Evolutionary conservation across 2,113 vertebrate genomes (phyloP).

Genomic region (Platycercus adscitus): DNA sequence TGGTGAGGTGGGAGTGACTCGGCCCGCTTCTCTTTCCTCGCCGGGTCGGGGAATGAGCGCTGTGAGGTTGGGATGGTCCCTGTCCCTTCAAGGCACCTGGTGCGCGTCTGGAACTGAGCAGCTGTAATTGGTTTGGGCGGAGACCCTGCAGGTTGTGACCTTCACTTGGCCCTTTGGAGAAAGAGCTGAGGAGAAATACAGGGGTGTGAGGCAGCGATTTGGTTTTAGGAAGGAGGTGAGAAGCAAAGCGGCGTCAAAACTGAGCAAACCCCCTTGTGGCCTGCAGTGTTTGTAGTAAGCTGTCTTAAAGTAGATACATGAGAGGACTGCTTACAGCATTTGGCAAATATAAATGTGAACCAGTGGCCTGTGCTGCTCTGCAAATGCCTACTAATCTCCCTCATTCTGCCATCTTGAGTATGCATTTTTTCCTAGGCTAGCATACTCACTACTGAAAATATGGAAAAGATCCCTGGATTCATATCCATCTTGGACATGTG

Average conservation of each 20-base stretch:
- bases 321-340: background rate
- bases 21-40: fast-evolving
- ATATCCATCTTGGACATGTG: background rate
- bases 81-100: fast-evolving
- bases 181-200: background rate
- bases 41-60: fast-evolving
- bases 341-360: background rate
- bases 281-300: background rate
- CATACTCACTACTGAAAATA: fast-evolving
- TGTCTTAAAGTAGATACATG: background rate
- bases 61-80: fast-evolving
- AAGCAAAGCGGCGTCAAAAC: background rate
- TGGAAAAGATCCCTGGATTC: background rate
- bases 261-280: background rate
- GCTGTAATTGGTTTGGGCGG: background rate
- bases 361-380: background rate
- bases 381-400: fast-evolving
- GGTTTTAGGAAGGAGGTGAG: background rate
- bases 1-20: background rate
- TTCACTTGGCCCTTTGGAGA: background rate
- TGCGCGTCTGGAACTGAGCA: fast-evolving
- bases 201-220: background rate
- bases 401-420: background rate
- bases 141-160: fast-evolving
- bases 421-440: background rate